Base-by-base conservation (phyloP, 2,113 vertebrate species). In the Petrocephalus zakoni region DNA sequence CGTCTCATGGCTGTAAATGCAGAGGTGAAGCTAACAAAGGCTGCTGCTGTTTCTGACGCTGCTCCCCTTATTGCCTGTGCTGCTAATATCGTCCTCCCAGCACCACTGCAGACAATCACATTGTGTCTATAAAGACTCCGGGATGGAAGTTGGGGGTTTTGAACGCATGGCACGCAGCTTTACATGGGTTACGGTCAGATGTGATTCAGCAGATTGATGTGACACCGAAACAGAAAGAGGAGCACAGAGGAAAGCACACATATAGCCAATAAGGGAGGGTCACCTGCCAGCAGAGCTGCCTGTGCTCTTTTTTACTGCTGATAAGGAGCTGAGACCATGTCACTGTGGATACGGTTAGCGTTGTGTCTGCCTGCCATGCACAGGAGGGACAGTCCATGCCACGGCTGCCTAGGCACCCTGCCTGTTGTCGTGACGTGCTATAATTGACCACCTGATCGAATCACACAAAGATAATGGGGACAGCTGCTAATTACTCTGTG, bases 341-440 rank as follows among this genome's bases (percentile, higher is more conserved):
- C 72, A 49, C 21, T 42, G 78, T 22, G 64, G 53, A 25, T 46
- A 49, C 29, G 15, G 51, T 29, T n/a, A 11, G 86, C 52, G 10
- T 58, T 82, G 86, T 64, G 86, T 83, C 53, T 29, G 55, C 42
- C 13, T 37, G 46, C 53, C 42, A 37, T 81, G 34, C 29, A 10
- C 15, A n/a, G 52, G 68, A n/a, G 61, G 55, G 29, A 58, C 21
- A 0, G 13, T 15, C 52, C 22, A 34, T 58, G 88, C 22, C 68
- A 22, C 88, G 19, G 83, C 22, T 51, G 52, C 68, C 29, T 29
- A 15, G 64, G 72, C 75, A 6, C 52, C 82, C 75, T 21, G 46
- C 83, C 86, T 82, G 85, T 25, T 87, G 81, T 89, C 84, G 87
- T 83, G 68, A 87, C 83, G 89, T 87, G 37, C 86, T 83, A 86